phyloP scores from a whole-genome alignment of 2,888 invertebrate species.

The Lepidocyrtinus sp. region DNA sequence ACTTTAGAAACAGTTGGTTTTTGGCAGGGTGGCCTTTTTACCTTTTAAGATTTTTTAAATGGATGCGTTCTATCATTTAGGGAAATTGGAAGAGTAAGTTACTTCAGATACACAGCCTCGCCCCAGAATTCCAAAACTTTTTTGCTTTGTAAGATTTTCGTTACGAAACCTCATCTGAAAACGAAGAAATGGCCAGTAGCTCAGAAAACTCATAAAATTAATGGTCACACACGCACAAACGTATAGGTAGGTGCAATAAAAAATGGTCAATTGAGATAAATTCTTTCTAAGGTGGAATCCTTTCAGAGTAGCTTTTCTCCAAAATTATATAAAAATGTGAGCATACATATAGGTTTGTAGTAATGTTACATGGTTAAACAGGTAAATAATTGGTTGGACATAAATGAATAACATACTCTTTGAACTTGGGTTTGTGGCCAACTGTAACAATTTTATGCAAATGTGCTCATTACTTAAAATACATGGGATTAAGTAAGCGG shows the following conservation, averaged over 20 bases:
- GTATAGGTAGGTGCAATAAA: constrained; percentile 37
- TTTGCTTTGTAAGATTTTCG: neutral
- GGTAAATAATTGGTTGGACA: neutral
- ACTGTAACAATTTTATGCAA: constrained; percentile 53
- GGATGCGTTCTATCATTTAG: constrained; percentile 25
- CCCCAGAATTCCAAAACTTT: constrained; percentile 2
- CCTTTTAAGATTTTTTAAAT: constrained; percentile 55
- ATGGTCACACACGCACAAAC: constrained; percentile 62
- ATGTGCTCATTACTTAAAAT: constrained; percentile 56
- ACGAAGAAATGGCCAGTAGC: constrained; percentile 61
- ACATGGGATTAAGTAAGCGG: constrained; percentile 14
- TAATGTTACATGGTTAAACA: neutral
- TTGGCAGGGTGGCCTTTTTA: constrained; percentile 63
- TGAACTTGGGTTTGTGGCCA: constrained; percentile 29
- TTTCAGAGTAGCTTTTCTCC: neutral
- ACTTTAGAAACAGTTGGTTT: constrained; percentile 35
- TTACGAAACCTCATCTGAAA: neutral
- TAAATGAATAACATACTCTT: neutral
- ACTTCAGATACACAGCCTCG: constrained; percentile 12
- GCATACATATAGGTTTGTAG: neutral
- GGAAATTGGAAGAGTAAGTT: neutral
- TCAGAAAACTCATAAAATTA: constrained; percentile 65
- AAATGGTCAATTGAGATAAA: constrained; percentile 31
- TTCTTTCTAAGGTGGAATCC: neutral
- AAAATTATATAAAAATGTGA: neutral